A percentile compares a stretch with the other conserved stretches of the same genome.
phyloP scores from a whole-genome alignment of 2,888 invertebrate species.

The Leucophora obtusa region DNA sequence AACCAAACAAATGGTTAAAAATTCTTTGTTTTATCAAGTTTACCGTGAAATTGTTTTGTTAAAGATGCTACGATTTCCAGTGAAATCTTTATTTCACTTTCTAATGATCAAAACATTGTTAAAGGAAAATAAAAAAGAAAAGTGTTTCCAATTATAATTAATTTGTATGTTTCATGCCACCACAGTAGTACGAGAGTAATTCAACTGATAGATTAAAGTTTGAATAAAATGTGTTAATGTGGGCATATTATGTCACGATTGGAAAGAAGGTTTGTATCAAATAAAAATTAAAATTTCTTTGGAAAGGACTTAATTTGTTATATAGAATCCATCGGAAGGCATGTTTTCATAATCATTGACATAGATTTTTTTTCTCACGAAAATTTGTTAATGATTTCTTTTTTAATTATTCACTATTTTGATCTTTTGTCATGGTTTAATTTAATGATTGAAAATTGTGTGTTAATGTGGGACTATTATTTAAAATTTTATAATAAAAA shows the following conservation, averaged over 20 bases:
- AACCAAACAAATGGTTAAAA: not conserved
- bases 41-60: slow-evolving; percentile 38
- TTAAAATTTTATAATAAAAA: slow-evolving; percentile 15
- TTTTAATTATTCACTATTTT: slow-evolving; percentile 18
- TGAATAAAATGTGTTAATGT: slow-evolving; percentile 61
- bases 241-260: slow-evolving; percentile 61
- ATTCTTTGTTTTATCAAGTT: not conserved
- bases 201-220: not conserved
- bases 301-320: slow-evolving; percentile 40
- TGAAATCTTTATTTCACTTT: slow-evolving; percentile 24
- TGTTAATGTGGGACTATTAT: slow-evolving; percentile 49
- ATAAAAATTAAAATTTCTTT: slow-evolving; percentile 1
- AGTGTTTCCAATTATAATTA: slow-evolving; percentile 37
- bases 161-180: slow-evolving; percentile 40
- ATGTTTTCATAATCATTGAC: slow-evolving; percentile 10
- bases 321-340: slow-evolving; percentile 34
- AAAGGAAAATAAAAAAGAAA: slow-evolving; percentile 23
- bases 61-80: slow-evolving; percentile 15
- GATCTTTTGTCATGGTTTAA: slow-evolving; percentile 19
- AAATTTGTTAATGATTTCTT: not conserved
- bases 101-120: slow-evolving; percentile 4
- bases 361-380: slow-evolving; percentile 40
- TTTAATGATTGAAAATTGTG: slow-evolving; percentile 31
- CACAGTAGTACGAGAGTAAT: slow-evolving; percentile 27
- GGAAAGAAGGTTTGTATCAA: not conserved